Evolutionary conservation across 1,140 invertebrate genomes (phyloP).

Genomic region (Saccostrea glomerata): DNA sequence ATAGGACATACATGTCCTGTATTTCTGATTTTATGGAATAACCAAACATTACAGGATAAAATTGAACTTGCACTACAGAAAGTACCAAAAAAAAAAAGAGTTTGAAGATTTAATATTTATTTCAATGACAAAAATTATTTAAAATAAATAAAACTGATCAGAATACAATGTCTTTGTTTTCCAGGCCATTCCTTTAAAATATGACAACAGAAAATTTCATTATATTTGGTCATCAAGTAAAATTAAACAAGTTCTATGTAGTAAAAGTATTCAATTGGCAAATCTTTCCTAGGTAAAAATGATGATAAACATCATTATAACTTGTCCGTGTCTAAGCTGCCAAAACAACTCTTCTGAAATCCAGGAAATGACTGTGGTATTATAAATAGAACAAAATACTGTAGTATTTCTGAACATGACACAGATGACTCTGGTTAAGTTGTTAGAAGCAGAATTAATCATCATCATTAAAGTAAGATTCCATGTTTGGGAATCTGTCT

Average conservation of each 20-base stretch:
- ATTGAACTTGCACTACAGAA: not conserved
- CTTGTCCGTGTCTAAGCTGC: not conserved
- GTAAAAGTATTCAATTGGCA: not conserved
- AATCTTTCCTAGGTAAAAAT: not conserved
- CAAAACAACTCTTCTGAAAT: not conserved
- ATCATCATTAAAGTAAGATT: slow-evolving; percentile 77
- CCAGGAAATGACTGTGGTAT: not conserved
- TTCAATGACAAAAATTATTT: slow-evolving; percentile 1
- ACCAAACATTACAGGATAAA: no score
- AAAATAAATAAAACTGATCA: slow-evolving; percentile 28
- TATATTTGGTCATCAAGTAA: not conserved
- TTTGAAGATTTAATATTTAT: not conserved
- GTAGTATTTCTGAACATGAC: not conserved
- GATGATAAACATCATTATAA: not conserved
- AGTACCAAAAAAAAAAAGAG: not conserved
- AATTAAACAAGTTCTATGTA: not conserved
- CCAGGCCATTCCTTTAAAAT: not conserved
- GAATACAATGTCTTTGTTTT: not conserved
- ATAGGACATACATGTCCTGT: not conserved
- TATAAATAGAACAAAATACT: not conserved
- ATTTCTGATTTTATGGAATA: not conserved
- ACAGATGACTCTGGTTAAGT: not conserved
- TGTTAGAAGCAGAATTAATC: not conserved
- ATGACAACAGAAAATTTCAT: not conserved
- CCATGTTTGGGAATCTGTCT: slow-evolving; percentile 80